phyloP scores from a whole-genome alignment of 2,113 vertebrate species.

The Leptobrachium ailaonicum region DNA sequence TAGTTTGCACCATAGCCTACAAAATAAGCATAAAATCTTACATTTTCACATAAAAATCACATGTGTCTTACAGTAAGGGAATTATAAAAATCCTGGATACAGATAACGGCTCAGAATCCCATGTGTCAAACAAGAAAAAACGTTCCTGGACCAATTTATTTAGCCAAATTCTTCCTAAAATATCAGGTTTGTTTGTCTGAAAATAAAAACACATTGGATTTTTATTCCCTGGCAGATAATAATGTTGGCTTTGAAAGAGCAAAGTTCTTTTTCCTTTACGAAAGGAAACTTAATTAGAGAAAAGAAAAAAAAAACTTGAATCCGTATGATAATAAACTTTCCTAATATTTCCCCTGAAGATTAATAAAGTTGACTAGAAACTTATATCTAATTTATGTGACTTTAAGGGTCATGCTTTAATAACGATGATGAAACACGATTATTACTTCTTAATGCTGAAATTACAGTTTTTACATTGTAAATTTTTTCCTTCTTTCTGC shows the following conservation, averaged over 20 bases:
- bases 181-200: neutral
- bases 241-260: conserved; percentile 48
- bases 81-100: no score
- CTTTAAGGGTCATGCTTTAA: conserved; percentile 97
- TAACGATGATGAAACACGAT: conserved; percentile 99
- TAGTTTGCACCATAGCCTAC: no score
- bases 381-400: conserved; percentile 88
- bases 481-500: conserved; percentile 90
- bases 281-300: conserved; percentile 49
- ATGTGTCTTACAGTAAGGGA: no score
- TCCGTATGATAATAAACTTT: conserved; percentile 74
- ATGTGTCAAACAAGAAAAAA: no score
- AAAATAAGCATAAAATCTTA: no score
- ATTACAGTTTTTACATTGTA: conserved; percentile 97
- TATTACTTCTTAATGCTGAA: conserved; percentile 99
- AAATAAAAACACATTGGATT: neutral
- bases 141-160: neutral
- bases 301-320: conserved; percentile 53
- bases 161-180: neutral
- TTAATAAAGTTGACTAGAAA: conserved; percentile 82
- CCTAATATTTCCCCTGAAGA: conserved; percentile 76
- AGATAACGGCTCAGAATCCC: no score
- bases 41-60: no score
- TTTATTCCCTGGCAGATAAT: conserved; percentile 15
- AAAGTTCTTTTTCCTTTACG: conserved; percentile 55